Percentiles rank a stretch among this genome's conserved stretches.
phyloP scores from a whole-genome alignment of 2,888 invertebrate genomes.

The Troides helena region DNA sequence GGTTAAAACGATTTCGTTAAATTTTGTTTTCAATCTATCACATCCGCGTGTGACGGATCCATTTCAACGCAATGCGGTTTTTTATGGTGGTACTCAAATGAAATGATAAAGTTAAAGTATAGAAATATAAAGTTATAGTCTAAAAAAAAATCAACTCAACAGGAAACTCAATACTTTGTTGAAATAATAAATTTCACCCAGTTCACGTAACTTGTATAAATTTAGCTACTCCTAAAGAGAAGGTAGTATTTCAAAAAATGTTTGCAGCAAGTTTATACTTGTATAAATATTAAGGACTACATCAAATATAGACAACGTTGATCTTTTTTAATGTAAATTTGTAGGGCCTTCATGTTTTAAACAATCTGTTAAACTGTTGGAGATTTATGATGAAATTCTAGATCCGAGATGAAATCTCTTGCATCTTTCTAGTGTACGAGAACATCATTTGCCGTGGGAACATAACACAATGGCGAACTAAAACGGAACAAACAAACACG shows the following conservation, averaged over 20 bases:
- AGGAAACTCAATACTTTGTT: neutral
- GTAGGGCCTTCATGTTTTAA: no score
- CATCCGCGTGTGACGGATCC: slow-evolving; percentile 16
- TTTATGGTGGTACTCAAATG: slow-evolving; percentile 22
- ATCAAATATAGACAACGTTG: no score
- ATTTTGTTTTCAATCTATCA: slow-evolving; percentile 9
- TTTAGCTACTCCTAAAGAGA: no score
- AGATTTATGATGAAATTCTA: slow-evolving; percentile 13
- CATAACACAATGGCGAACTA: slow-evolving; percentile 10
- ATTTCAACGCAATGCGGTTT: slow-evolving; percentile 11
- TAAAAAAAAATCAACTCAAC: slow-evolving; percentile 13
- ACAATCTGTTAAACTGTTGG: no score
- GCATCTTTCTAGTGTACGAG: neutral
- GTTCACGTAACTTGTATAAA: no score
- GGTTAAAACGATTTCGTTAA: slow-evolving; percentile 21
- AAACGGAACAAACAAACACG: slow-evolving; percentile 13
- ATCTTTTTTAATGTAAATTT: no score
- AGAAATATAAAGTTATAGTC: neutral
- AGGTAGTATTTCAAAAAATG: no score
- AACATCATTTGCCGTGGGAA: slow-evolving; percentile 16
- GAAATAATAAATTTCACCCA: no score
- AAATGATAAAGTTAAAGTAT: slow-evolving; percentile 14
- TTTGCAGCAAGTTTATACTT: no score
- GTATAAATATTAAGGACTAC: no score
- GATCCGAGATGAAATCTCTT: slow-evolving; percentile 12